These are phyloP conservation scores for Drosophila nr. fundita DNA, from an alignment of 2,888 invertebrate species.

Conservation along the genomic window DNA sequence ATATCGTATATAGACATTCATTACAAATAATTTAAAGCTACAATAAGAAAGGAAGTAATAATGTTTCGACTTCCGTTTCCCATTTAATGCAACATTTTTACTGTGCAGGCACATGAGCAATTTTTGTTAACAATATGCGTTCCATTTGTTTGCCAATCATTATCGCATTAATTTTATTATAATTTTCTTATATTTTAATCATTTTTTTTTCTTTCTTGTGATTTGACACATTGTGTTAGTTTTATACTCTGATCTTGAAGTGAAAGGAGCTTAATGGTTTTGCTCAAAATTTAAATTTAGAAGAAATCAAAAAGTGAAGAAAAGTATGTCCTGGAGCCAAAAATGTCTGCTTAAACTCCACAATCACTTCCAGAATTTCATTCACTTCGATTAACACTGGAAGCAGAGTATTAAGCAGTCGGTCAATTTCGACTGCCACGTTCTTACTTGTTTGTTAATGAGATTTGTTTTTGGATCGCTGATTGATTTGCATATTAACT, in stretches of 20 bases:
- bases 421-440: neutral
- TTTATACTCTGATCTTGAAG: neutral
- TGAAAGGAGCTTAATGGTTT: neutral
- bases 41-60: neutral
- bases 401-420: neutral
- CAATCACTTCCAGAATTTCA: neutral
- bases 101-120: conserved; percentile 51
- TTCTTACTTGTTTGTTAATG: conserved; percentile 17
- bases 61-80: conserved; percentile 39
- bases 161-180: conserved; percentile 24
- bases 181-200: conserved; percentile 4
- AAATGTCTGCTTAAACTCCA: neutral
- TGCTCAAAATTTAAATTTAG: neutral
- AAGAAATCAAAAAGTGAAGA: neutral
- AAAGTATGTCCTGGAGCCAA: neutral
- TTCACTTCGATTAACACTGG: neutral
- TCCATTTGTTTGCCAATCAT: conserved; percentile 34
- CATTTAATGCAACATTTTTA: conserved; percentile 51
- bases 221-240: conserved; percentile 27
- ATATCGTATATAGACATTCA: conserved; percentile 4
- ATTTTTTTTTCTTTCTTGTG: conserved; percentile 22
- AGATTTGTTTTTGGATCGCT: conserved; percentile 25
- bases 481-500: conserved; percentile 62
- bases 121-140: conserved; percentile 30
- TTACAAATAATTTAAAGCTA: conserved; percentile 23